Percentiles rank a stretch among this genome's conserved stretches.
These are phyloP conservation scores for Eumaeus atala DNA, from an alignment of 1,140 invertebrate species.

Conservation along the genomic window DNA sequence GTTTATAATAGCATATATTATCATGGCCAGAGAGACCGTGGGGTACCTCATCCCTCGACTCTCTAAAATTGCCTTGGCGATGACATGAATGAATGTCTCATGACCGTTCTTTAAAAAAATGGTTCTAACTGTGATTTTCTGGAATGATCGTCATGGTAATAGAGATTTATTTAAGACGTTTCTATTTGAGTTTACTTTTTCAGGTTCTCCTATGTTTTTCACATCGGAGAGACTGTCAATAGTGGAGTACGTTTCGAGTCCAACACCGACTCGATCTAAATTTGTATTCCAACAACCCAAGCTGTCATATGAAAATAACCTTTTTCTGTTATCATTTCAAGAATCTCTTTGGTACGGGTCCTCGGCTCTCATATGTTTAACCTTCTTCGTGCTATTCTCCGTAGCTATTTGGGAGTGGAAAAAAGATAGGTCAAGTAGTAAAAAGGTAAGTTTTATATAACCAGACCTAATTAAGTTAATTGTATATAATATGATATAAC, in stretches of 20 bases:
- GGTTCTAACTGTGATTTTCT: too few species aligned
- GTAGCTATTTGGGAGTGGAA: slow-evolving; percentile 66
- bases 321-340: slow-evolving; percentile 78
- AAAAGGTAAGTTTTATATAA: neutral
- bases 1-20: too few species aligned
- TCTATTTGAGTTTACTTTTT: too few species aligned
- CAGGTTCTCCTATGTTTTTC: slow-evolving; percentile 77
- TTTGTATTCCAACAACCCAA: slow-evolving; percentile 81
- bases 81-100: too few species aligned
- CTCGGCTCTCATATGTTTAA: slow-evolving; percentile 60
- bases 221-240: slow-evolving; percentile 74
- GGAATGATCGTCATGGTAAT: too few species aligned
- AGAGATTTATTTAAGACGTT: too few species aligned
- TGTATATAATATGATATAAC: too few species aligned
- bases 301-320: slow-evolving; percentile 79
- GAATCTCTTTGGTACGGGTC: slow-evolving; percentile 76
- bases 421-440: slow-evolving; percentile 18
- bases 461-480: too few species aligned
- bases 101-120: too few species aligned
- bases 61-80: too few species aligned
- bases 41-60: too few species aligned
- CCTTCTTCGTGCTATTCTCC: slow-evolving; percentile 55
- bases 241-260: slow-evolving; percentile 77
- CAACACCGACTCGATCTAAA: slow-evolving; percentile 75
- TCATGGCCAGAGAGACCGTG: too few species aligned